Evolutionary conservation across 2,888 invertebrate species (phyloP).

Genomic region (Chrysodeixis includens): DNA sequence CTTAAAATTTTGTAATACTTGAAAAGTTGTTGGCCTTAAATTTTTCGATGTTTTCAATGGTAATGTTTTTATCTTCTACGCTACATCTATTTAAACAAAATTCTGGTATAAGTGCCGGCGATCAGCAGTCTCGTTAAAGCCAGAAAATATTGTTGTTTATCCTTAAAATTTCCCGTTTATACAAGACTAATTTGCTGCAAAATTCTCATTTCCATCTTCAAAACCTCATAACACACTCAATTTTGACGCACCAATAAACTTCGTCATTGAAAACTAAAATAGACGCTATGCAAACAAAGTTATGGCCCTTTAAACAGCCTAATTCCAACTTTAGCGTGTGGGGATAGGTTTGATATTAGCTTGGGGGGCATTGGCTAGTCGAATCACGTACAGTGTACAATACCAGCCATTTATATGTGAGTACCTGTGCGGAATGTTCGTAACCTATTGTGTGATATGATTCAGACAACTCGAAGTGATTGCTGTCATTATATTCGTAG

Average conservation of each 20-base stretch:
- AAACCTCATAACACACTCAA: constrained; percentile 34
- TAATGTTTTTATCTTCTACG: too few species aligned
- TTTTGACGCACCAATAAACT: constrained; percentile 28
- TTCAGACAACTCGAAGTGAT: constrained; percentile 35
- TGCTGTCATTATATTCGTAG: constrained; percentile 14
- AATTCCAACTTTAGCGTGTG: constrained; percentile 19
- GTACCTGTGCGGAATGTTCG: constrained; percentile 48
- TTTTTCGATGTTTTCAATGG: too few species aligned
- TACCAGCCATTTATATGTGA: constrained; percentile 42
- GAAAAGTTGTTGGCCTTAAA: too few species aligned
- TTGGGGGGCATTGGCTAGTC: constrained; percentile 35
- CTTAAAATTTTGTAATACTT: background rate
- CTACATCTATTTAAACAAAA: too few species aligned
- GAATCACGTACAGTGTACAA: constrained; percentile 52
- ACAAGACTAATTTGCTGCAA: too few species aligned
- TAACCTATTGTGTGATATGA: constrained; percentile 51
- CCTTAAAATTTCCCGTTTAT: too few species aligned
- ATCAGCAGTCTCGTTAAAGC: too few species aligned
- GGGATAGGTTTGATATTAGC: constrained; percentile 27
- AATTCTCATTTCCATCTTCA: constrained; percentile 3
- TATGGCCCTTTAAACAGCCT: constrained; percentile 17
- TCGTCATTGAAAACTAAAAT: constrained; percentile 57
- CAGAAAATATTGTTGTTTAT: too few species aligned
- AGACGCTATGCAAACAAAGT: constrained; percentile 46
- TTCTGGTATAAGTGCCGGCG: too few species aligned